These are phyloP conservation scores for Elymnias hypermnestra DNA, from an alignment of 1,140 invertebrate genomes.

Conservation along the genomic window DNA sequence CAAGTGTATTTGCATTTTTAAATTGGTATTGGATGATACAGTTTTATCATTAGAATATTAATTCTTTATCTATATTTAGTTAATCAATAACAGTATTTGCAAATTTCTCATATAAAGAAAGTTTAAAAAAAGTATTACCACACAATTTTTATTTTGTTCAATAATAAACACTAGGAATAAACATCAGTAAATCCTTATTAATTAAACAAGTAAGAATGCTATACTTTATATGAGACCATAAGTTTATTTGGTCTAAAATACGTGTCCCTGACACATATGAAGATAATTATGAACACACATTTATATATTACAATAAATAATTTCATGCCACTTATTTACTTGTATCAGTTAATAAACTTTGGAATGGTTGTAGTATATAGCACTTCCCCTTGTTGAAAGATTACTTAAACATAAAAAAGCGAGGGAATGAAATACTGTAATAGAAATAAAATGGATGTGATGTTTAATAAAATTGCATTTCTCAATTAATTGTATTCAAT, in stretches of 20 bases:
- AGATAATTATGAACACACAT: slow-evolving; percentile 2
- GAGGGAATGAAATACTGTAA: too few relatives aligned
- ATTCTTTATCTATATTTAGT: too few relatives aligned
- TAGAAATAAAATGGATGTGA: too few relatives aligned
- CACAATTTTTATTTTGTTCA: neutral
- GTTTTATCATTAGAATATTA: too few relatives aligned
- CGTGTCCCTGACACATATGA: slow-evolving; percentile 14
- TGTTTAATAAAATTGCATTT: too few relatives aligned
- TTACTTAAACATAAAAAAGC: too few relatives aligned
- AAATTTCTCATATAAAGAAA: neutral
- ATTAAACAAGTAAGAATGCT: neutral
- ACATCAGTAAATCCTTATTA: neutral
- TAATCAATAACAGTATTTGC: too few relatives aligned
- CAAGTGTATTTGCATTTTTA: too few relatives aligned
- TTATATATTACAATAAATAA: neutral
- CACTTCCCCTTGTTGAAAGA: too few relatives aligned
- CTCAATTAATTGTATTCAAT: too few relatives aligned
- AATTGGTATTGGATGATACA: too few relatives aligned
- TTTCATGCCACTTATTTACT: neutral
- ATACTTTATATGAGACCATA: slow-evolving; percentile 11
- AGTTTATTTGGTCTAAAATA: slow-evolving; percentile 14
- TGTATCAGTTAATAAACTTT: neutral
- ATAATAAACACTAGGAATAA: neutral
- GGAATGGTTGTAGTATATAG: slow-evolving; percentile 1
- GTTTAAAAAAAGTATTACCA: neutral